These are phyloP conservation scores for Petrosia ficiformis DNA, from an alignment of 37 sponge, comb jelly and placozoan genomes.

Conservation along the genomic window DNA sequence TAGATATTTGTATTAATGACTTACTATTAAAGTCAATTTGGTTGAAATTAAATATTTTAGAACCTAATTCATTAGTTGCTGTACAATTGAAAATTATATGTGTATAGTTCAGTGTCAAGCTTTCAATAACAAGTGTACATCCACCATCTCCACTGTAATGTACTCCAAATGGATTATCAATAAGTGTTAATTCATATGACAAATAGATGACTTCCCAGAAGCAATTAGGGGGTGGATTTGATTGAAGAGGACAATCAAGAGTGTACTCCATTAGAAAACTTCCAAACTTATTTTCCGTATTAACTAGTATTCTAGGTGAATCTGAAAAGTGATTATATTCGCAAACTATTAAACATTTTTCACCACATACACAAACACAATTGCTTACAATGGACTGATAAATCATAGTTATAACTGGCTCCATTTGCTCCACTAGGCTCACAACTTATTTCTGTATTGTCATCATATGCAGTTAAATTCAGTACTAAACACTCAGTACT, in stretches of 20 bases:
- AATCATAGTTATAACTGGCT: too few species aligned
- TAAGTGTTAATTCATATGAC: not conserved
- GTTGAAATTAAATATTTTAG: not conserved
- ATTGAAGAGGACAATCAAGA: not conserved
- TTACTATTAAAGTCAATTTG: not conserved
- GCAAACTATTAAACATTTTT: too few species aligned
- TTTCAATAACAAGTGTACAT: not conserved
- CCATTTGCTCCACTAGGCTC: too few species aligned
- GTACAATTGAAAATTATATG: not conserved
- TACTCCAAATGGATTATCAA: not conserved
- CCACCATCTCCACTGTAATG: not conserved
- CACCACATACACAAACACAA: too few species aligned
- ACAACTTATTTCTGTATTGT: too few species aligned
- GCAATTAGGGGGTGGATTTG: not conserved
- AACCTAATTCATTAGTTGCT: not conserved
- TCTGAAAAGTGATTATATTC: too few species aligned
- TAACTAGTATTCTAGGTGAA: too few species aligned
- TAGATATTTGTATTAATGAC: not conserved
- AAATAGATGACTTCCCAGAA: not conserved
- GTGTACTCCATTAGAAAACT: too few species aligned
- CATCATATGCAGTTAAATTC: too few species aligned
- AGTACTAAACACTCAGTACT: too few species aligned
- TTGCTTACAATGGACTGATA: too few species aligned
- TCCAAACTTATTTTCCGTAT: too few species aligned
- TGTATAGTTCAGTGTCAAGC: not conserved